Evolutionary conservation across 2,888 invertebrate genomes (phyloP).

Genomic region (Dolichopus griseipennis): DNA sequence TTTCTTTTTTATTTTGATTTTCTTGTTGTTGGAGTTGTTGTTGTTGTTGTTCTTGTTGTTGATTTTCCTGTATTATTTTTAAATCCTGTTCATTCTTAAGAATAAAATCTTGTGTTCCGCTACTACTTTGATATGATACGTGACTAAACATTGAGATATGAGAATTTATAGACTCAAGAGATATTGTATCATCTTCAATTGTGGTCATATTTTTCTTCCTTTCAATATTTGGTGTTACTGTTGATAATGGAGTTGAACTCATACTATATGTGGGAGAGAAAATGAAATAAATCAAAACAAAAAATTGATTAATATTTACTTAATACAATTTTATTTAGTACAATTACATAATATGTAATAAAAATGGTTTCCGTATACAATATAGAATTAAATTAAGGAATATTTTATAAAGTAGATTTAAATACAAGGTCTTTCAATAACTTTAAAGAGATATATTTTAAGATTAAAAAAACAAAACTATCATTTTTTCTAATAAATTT

Average conservation of each 20-base stretch:
- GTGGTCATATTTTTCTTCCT: conserved; percentile 8
- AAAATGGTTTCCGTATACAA: too few species aligned
- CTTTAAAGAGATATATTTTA: too few species aligned
- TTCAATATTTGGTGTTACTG: background rate
- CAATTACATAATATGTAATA: too few species aligned
- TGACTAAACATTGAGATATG: conserved; percentile 30
- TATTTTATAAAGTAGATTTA: too few species aligned
- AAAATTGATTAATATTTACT: too few species aligned
- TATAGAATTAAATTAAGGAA: too few species aligned
- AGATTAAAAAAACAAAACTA: too few species aligned
- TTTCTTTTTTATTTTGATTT: background rate
- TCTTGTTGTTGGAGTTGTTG: background rate
- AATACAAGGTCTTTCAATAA: too few species aligned
- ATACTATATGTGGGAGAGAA: background rate
- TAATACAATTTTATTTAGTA: too few species aligned
- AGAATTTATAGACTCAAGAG: conserved; percentile 38
- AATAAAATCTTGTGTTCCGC: conserved; percentile 20
- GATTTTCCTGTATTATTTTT: conserved; percentile 21
- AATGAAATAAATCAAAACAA: too few species aligned
- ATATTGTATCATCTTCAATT: conserved; percentile 33
- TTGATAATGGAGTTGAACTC: background rate
- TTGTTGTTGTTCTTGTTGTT: conserved; percentile 4
- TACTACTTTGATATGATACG: conserved; percentile 21
- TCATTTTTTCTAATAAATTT: too few species aligned
- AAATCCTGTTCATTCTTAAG: conserved; percentile 27